Evolutionary conservation across 1,140 invertebrate species (phyloP).

Genomic region (Calephelis virginiensis): DNA sequence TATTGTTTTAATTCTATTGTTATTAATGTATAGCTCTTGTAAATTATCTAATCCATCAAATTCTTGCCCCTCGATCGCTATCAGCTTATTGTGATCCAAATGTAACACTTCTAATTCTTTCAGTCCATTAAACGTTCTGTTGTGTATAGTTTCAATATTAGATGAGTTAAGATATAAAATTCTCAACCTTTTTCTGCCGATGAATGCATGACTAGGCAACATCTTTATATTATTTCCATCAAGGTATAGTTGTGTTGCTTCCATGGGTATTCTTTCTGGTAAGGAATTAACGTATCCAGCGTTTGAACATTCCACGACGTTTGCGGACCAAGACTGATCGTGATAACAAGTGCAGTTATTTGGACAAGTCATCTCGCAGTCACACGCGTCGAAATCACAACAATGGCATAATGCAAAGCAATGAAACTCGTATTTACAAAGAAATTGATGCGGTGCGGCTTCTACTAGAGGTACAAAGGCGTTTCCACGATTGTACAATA

Average conservation of each 20-base stretch:
- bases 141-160: slow-evolving; percentile 91
- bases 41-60: slow-evolving; percentile 87
- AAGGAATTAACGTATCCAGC: slow-evolving; percentile 85
- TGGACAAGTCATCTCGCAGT: slow-evolving; percentile 97
- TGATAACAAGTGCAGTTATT: slow-evolving; percentile 95
- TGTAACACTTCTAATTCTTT: slow-evolving; percentile 89
- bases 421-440: slow-evolving; percentile 94
- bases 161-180: slow-evolving; percentile 91
- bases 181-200: slow-evolving; percentile 91
- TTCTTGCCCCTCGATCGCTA: slow-evolving; percentile 88
- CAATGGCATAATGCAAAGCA: slow-evolving; percentile 95
- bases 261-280: slow-evolving; percentile 94
- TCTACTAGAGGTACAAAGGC: slow-evolving; percentile 89
- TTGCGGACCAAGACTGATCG: slow-evolving; percentile 94
- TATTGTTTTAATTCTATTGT: slow-evolving; percentile 87
- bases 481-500: slow-evolving; percentile 90
- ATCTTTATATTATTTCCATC: slow-evolving; percentile 92
- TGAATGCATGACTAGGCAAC: slow-evolving; percentile 91
- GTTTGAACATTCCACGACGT: slow-evolving; percentile 93
- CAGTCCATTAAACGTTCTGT: slow-evolving; percentile 93
- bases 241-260: slow-evolving; percentile 92
- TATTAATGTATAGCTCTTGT: slow-evolving; percentile 90
- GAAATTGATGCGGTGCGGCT: slow-evolving; percentile 91
- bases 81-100: slow-evolving; percentile 88
- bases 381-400: slow-evolving; percentile 95